Base-by-base conservation (phyloP, 2,888 invertebrate genomes). In the Epinotia demarniana region DNA sequence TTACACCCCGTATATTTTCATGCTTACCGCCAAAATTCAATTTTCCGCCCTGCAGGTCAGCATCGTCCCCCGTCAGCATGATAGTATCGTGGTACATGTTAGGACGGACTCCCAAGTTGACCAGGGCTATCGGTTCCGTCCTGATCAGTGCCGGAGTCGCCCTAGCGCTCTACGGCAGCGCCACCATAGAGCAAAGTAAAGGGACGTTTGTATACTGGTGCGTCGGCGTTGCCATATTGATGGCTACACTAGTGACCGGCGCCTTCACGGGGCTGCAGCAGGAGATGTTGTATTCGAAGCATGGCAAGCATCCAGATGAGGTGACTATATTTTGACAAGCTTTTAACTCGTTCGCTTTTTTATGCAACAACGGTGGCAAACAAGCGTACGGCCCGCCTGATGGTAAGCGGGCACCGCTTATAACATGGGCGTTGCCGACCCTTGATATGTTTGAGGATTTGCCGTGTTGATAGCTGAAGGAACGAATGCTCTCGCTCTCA, bases 241-340 rank as follows among this genome's bases (percentile, higher is more conserved):
- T 93, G 23, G 79, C 82, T 0, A 92, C 92, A 5, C 78, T 93
- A 16, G 81, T 94, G 39, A 88, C 90, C 33, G 94, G 94, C 12
- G 93, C 93, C 0, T 88, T 90, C 33, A 92, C 93, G 49, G 94
- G 94, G 0, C 78, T 93, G 1, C 93, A 93, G 75, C 94, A 94
- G 77, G 93, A 94, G 79, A 83, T 85, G n/a, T 76, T 94, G 76
- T 94, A 88, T 85, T 81, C 85, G 0, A 89, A 89, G 77, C 92
- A 92, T 85, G 94, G 93, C n/a, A 93, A 92, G 80, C 89, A 93
- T 80, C 90, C 93, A 1, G 86, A 92, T 81, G 94, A 94, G 91
- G 94, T 91, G n/a, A 49, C 16, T 49, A 16, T 49, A 78, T 71
- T 61, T 68, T 39, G 68, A 16, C 27, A 16, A 72, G 13, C 33